A percentile compares a stretch with the other conserved stretches of the same genome.
Conservation (phyloP, 92 coral and sea anemone genomes). For the Ricordea florida region DNA sequence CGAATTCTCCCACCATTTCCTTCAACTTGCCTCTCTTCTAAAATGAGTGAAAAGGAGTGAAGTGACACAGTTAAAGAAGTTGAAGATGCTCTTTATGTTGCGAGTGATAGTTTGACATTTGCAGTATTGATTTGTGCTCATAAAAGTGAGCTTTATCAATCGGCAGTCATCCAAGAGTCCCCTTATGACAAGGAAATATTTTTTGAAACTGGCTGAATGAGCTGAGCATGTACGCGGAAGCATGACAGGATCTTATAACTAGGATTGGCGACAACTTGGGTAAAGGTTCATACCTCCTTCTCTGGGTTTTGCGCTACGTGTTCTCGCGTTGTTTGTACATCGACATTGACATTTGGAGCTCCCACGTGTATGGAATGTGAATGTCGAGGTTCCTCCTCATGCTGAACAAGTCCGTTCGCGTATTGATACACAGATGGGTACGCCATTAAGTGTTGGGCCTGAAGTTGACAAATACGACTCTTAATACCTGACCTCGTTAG, state of each 20-base stretch:
- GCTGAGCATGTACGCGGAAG: too few relatives aligned
- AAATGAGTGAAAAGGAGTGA: background rate
- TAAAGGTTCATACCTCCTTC: background rate
- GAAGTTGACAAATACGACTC: too few relatives aligned
- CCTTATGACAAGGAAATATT: too few relatives aligned
- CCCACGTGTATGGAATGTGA: conserved; percentile 94
- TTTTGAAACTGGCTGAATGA: too few relatives aligned
- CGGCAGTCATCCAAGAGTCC: too few relatives aligned
- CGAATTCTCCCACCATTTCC: conserved; percentile 6
- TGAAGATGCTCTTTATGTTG: too few relatives aligned
- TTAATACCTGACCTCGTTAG: too few relatives aligned
- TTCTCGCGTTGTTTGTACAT: conserved; percentile 90
- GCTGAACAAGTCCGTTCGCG: conserved; percentile 13
- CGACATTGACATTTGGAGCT: conserved; percentile 93
- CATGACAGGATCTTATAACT: background rate
- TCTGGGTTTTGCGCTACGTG: conserved; percentile 71
- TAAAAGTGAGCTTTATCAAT: too few relatives aligned
- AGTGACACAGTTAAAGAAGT: background rate
- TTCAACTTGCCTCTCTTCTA: conserved; percentile 17
- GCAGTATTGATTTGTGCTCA: too few relatives aligned
- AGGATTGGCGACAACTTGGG: background rate
- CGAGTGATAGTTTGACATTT: too few relatives aligned
- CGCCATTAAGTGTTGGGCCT: conserved; percentile 48
- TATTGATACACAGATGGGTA: conserved; percentile 49
- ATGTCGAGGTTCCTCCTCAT: conserved; percentile 38